Evolutionary conservation across 2,888 invertebrate species (phyloP), one percentile per base, ranked within the genome.

Genomic region (Phragmatobia fuliginosa): DNA sequence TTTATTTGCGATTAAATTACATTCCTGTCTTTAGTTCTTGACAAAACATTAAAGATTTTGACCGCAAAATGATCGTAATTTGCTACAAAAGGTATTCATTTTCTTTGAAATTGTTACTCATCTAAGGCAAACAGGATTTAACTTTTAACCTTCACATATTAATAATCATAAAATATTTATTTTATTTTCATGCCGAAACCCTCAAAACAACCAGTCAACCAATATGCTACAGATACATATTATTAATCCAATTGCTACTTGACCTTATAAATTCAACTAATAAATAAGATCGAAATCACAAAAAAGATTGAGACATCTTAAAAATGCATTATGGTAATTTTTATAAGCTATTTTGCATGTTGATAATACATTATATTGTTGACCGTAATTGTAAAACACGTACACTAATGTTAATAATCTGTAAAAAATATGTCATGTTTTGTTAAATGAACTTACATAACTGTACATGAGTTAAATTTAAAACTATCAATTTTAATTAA

Each of bases 151-250:
- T 81, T 73, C 62, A 70, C 45, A 70, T 68, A 25, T 32, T 61
- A 68, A 66, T 66, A 58, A 28, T 70, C 66, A 62, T 72, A 72
- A 72, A 56, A 56, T 56, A 16, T 28, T 52, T 52, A 52, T 52
- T 56, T 56, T 56, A 60, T 60, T 60, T 33, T 60, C 41, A 73
- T 67, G 56, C 60, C 67, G 67, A 67, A 65, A 73, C 70, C 70
- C 62, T 41, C 45, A 18, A 71, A 75, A 71, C 71, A n/a, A 31
- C 69, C 10, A 25, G 63, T 66, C 25, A 28, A 33, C 36, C 32
- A 61, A 63, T 33, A 70, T 73, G 79, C 58, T 80, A 77, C 75
- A 76, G 64, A 76, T 80, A 71, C 79, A 79, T 80, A 60, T 70
- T 59, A 79, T 79, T 74, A 73, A 32, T 68, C 63, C 38, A 61